These are phyloP conservation scores for Euproctis similis DNA, from an alignment of 2,888 invertebrate species.

Conservation along the genomic window DNA sequence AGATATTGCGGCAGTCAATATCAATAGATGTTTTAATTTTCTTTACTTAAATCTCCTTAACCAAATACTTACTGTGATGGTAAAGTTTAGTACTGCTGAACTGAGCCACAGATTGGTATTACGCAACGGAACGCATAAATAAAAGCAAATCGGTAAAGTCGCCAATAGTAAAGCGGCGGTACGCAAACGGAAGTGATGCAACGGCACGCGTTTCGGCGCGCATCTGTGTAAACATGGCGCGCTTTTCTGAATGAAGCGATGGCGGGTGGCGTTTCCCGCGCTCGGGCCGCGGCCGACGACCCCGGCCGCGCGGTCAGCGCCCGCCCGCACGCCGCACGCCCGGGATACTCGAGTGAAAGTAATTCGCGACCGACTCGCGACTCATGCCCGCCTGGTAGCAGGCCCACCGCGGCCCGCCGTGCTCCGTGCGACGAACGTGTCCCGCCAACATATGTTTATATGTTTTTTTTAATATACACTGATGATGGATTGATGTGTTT, in stretches of 20 bases:
- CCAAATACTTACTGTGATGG: too few relatives aligned
- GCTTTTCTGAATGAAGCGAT: constrained; percentile 69
- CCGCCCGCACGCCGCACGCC: too few relatives aligned
- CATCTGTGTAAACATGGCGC: constrained; percentile 74
- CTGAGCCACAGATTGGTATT: too few relatives aligned
- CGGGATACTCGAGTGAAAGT: constrained; percentile 74
- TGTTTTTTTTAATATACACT: too few relatives aligned
- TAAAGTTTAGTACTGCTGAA: too few relatives aligned
- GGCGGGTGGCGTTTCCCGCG: constrained; percentile 64
- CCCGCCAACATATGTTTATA: constrained; percentile 22
- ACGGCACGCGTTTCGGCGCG: constrained; percentile 69
- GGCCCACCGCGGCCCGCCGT: constrained; percentile 14
- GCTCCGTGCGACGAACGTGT: too few relatives aligned
- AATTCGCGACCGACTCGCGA: constrained; percentile 68
- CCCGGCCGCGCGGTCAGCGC: too few relatives aligned
- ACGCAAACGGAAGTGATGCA: constrained; percentile 73
- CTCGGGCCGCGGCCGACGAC: constrained; percentile 62
- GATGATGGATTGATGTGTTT: constrained; percentile 18
- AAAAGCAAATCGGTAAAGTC: constrained; percentile 55
- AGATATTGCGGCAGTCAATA: too few relatives aligned
- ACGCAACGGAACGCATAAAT: too few relatives aligned
- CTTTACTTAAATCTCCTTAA: too few relatives aligned
- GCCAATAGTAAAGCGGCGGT: constrained; percentile 55
- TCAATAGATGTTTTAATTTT: too few relatives aligned
- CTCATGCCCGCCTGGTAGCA: constrained; percentile 61